Evolutionary conservation across 2,888 invertebrate species (phyloP).

Genomic region (Lasioglossum morio): DNA sequence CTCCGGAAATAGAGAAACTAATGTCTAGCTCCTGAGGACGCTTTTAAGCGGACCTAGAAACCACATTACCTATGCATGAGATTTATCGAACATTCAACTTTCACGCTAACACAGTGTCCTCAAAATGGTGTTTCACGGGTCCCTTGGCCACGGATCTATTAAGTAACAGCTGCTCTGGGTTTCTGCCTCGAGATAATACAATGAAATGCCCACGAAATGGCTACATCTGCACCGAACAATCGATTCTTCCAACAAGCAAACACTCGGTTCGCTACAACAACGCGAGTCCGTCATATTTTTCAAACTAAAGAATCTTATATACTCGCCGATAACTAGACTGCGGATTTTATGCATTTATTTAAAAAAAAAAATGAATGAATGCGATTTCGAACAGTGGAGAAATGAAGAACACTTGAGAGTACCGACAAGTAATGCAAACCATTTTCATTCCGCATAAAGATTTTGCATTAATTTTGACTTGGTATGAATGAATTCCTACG

Average conservation of each 20-base stretch:
- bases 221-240: background rate
- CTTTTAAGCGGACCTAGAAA: constrained; percentile 39
- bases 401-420: background rate
- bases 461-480: too few species aligned
- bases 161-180: background rate
- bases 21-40: constrained; percentile 9
- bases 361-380: background rate
- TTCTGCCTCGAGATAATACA: background rate
- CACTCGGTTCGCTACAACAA: background rate
- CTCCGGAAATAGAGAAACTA: constrained; percentile 26
- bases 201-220: background rate
- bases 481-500: too few species aligned
- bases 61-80: constrained; percentile 37
- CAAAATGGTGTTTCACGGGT: constrained; percentile 15
- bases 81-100: constrained; percentile 46
- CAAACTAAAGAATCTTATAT: background rate
- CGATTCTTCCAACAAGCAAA: background rate
- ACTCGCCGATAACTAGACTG: too few species aligned
- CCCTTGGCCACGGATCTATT: background rate
- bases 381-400: background rate
- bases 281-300: background rate
- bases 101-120: constrained; percentile 30
- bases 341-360: background rate
- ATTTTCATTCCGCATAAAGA: background rate
- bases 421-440: background rate